Base-by-base conservation (phyloP, 2,888 invertebrate species). In the Polyommatus iphigenia region DNA sequence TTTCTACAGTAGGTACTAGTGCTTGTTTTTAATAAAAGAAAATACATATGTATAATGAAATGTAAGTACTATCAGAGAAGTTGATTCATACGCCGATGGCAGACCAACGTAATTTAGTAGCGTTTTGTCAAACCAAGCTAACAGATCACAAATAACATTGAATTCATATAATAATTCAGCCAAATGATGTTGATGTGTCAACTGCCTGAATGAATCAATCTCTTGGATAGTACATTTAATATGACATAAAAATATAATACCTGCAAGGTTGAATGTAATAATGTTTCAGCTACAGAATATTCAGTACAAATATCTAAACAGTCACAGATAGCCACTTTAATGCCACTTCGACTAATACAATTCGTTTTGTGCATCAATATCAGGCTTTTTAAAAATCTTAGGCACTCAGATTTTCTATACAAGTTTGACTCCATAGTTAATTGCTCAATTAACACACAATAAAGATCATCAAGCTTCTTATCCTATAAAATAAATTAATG, bases 391-490 rank as follows among this genome's bases (percentile, higher is more conserved):
- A 86, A 80, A 79, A 89, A 90, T n/a, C 82, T 82, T 18, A 92
- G 87, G 79, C 86, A 87, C 73, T 82, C 82, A 57, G 85, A 87
- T 82, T 93, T 94, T 79, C 90, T 87, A 78, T 90, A 84, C 78
- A 93, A 83, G 82, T 92, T 93, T 0, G 90, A 85, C 83, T 93
- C 93, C 41, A 84, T 81, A 18, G 84, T 83, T 36, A 91, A 81
- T 83, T 92, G 88, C 18, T 92, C 89, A 41, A 93, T 80, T 10
- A 87, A 81, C 50, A 81, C 82, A 50, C 83, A 82, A 80, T 87
- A 90, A 41, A 89, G 81, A 77, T 91, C 89, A 82, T 91, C 90
- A 41, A 87, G 82, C 81, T 85, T 90, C 2, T 67, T 77, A 76
- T 83, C 83, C 92, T 92, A 41, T 13, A 85, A 76, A 90, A 89